phyloP scores from a whole-genome alignment of 2,888 invertebrate genomes.

The Tridacna gigas region DNA sequence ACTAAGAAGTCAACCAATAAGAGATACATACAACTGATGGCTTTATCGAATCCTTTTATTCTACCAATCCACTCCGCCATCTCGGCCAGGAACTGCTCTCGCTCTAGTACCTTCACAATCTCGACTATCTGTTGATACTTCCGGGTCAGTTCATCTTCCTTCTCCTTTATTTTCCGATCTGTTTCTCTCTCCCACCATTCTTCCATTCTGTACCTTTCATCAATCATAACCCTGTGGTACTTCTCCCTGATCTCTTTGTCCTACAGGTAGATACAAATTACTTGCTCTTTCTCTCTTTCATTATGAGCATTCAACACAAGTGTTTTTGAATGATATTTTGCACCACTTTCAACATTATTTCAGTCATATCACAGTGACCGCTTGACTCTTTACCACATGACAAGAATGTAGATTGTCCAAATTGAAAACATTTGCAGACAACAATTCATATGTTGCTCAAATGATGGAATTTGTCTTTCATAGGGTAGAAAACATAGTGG shows the following conservation, averaged over 20 bases:
- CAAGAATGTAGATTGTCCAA: no score
- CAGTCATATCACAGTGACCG: no score
- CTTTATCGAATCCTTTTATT: slow-evolving; percentile 91
- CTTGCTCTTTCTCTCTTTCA: no score
- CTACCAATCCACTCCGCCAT: slow-evolving; percentile 91
- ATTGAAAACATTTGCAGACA: no score
- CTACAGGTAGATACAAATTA: neutral
- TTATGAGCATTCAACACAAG: no score
- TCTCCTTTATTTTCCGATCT: slow-evolving; percentile 87
- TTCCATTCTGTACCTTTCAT: slow-evolving; percentile 20
- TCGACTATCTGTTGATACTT: slow-evolving; percentile 86
- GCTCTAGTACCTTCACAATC: slow-evolving; percentile 89
- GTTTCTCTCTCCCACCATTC: slow-evolving; percentile 26
- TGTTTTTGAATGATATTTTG: no score
- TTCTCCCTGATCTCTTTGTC: slow-evolving; percentile 16
- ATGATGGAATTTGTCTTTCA: no score
- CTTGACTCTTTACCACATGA: no score
- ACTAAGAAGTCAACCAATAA: no score
- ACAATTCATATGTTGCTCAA: no score
- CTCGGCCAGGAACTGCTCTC: slow-evolving; percentile 89
- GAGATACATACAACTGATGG: slow-evolving; percentile 89
- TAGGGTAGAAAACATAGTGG: no score
- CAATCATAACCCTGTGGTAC: slow-evolving; percentile 17
- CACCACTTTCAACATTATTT: no score
- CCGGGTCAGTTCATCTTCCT: slow-evolving; percentile 87